Evolutionary conservation across 2,113 vertebrate genomes (phyloP).

Genomic region (Naja naja): DNA sequence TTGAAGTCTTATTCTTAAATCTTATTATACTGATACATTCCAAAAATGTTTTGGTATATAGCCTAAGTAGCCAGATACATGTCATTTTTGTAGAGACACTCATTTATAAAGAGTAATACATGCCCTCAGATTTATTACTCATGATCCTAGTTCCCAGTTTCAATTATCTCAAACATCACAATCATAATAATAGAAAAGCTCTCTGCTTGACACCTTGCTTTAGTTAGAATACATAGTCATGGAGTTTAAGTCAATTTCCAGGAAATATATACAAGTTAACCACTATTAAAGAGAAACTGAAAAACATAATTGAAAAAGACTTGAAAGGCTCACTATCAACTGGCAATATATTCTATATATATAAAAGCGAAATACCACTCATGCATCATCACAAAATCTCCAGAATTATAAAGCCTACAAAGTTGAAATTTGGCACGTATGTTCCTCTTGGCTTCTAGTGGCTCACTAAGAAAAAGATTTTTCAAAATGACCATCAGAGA

Average conservation of each 20-base stretch:
- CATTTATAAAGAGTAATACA: background rate
- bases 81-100: background rate
- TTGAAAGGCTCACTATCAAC: conserved; percentile 5
- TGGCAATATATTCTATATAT: background rate
- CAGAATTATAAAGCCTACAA: too few species aligned
- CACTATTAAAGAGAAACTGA: background rate
- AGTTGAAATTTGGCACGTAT: too few species aligned
- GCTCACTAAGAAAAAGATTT: too few species aligned
- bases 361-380: too few species aligned
- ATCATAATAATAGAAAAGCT: background rate
- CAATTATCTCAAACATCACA: background rate
- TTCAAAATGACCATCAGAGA: too few species aligned
- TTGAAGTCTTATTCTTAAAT: background rate
- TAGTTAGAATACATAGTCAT: background rate
- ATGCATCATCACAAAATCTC: too few species aligned
- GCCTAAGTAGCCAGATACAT: background rate
- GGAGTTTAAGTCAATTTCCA: background rate
- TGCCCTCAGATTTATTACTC: background rate
- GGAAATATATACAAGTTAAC: background rate
- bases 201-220: background rate
- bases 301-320: conserved; percentile 9
- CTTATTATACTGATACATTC: background rate
- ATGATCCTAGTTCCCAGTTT: background rate
- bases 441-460: too few species aligned
- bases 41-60: background rate